Base-by-base conservation (phyloP, 2,113 vertebrate genomes). In the Brachyhypopomus occidentalis region DNA sequence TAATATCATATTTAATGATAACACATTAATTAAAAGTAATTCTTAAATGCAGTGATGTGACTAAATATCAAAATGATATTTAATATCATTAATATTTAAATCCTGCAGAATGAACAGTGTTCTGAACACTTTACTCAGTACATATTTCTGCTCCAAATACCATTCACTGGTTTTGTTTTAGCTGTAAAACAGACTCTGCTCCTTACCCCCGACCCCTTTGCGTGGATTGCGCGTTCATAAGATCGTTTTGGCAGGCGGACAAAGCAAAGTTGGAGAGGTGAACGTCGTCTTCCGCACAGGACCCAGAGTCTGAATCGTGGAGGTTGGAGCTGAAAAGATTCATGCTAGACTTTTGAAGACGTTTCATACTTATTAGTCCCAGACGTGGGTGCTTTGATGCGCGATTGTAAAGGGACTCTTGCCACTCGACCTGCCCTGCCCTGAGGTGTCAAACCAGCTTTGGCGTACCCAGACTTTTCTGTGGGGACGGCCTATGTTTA, bases 301-400 rank as follows among this genome's bases (percentile, higher is more conserved):
- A 87, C 84, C 80, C 66, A 3, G 79, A 30, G 77, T 84, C 79
- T 88, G 87, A 67, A 67, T 86, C 75, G 67, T 86, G 83, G 60
- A 1, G 11, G 52, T 85, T 73, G 60, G 87, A 77, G 85, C 85
- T 72, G 70, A 86, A 88, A 88, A 79, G 45, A 34, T 66, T 77
- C 14, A 25, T 55, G 36, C 12, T 48, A 38, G 36, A 63, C 23
- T 12, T 48, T 30, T 34, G 75, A 67, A 63, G 52, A 4, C 6
- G 17, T 67, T 83, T 73, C 67, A 78, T 56, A 55, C 82, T 88
- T 81, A 88, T 89, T 89, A 83, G 81, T 81, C 85, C 86, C 62
- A 74, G 22, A 23, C 45, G 22, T 27, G 41, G 16, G 45, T 66
- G 25, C 85, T 84, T 81, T 86, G 75, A 74, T 56, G 38, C 70